phyloP scores from a whole-genome alignment of 2,888 invertebrate genomes.

The Pandemis cinnamomeana region DNA sequence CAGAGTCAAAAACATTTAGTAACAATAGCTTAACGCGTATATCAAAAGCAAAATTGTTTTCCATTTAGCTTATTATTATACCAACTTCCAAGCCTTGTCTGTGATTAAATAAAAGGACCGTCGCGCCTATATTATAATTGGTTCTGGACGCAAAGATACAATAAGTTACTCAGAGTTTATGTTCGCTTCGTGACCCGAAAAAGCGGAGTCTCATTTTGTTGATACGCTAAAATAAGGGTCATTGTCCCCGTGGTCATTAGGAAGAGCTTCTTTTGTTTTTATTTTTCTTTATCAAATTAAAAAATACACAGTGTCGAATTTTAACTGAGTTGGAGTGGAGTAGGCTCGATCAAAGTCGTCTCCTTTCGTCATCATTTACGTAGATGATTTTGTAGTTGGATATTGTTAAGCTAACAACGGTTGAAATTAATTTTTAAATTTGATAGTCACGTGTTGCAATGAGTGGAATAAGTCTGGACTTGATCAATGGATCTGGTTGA shows the following conservation, averaged over 20 bases:
- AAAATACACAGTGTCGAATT: not conserved
- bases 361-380: too few species aligned
- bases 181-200: slow-evolving; percentile 34
- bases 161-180: slow-evolving; percentile 31
- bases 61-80: not conserved
- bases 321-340: not conserved
- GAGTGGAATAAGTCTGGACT: too few species aligned
- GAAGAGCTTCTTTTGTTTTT: not conserved
- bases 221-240: slow-evolving; percentile 11
- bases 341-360: too few species aligned
- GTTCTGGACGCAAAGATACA: slow-evolving; percentile 26
- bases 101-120: slow-evolving; percentile 21
- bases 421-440: too few species aligned
- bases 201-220: not conserved
- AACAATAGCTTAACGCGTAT: not conserved
- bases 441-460: too few species aligned
- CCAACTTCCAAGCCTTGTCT: slow-evolving; percentile 1
- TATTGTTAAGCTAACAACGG: too few species aligned
- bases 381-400: too few species aligned
- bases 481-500: too few species aligned
- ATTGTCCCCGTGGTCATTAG: slow-evolving; percentile 8
- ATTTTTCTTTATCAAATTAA: not conserved
- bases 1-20: not conserved
- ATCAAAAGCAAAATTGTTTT: not conserved
- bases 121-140: slow-evolving; percentile 24